Evolutionary conservation across 2,113 vertebrate species (phyloP).

Genomic region (Tyrannus savana): DNA sequence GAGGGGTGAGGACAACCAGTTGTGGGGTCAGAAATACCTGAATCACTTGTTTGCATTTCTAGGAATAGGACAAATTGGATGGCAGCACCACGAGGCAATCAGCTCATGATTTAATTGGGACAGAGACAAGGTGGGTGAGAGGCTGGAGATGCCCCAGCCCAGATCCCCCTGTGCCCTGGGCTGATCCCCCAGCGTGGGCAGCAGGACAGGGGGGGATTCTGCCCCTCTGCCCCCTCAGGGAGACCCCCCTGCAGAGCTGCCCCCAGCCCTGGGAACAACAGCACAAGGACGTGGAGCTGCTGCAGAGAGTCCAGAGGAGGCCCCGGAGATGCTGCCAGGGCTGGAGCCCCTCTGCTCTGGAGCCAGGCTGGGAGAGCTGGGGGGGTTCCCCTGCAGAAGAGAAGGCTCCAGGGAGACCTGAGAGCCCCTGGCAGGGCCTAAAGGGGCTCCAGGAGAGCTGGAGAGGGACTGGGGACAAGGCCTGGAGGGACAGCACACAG

Average conservation of each 20-base stretch:
- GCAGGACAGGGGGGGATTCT: not conserved
- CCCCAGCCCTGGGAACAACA: not conserved
- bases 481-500: not conserved
- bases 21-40: not conserved
- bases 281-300: not conserved
- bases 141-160: too few relatives aligned
- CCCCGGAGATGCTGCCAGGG: not conserved
- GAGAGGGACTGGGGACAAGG: not conserved
- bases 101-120: not conserved
- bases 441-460: not conserved
- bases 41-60: not conserved
- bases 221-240: not conserved
- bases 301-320: not conserved
- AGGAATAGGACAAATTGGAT: not conserved
- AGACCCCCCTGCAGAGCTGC: not conserved
- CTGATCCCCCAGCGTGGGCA: not conserved
- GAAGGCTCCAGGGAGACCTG: not conserved
- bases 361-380: not conserved
- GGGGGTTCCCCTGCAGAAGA: not conserved
- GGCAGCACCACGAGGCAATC: not conserved
- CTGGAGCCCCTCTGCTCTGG: not conserved
- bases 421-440: not conserved
- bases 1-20: not conserved
- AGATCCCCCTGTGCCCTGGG: not conserved
- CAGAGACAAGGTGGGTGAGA: not conserved